Conservation (phyloP, 1,140 invertebrate species). For the Heliconius congener region DNA sequence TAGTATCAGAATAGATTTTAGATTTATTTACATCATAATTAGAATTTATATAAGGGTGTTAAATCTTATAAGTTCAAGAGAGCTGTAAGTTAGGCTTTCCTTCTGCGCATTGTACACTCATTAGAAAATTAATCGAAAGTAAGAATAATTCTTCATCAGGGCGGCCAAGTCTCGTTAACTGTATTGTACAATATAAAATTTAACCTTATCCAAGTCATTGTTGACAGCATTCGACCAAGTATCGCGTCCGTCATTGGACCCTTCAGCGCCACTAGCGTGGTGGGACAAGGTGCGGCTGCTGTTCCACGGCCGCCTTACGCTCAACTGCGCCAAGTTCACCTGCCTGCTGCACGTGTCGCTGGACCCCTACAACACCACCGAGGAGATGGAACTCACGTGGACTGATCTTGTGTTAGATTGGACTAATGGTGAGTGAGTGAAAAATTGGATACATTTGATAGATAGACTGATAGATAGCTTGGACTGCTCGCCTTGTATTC, state of each 20-base stretch:
- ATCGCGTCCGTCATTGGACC: conserved; percentile 93
- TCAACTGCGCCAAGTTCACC: conserved; percentile 92
- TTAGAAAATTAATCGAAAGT: too few relatives aligned
- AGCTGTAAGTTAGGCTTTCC: too few relatives aligned
- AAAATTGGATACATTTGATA: not conserved
- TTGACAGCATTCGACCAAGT: conserved; percentile 89
- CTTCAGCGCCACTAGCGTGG: conserved; percentile 95
- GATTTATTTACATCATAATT: too few relatives aligned
- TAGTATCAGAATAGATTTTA: too few relatives aligned
- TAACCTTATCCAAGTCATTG: not conserved
- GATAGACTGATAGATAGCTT: too few relatives aligned
- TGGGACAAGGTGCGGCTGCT: conserved; percentile 98
- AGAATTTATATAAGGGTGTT: too few relatives aligned
- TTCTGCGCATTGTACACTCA: too few relatives aligned
- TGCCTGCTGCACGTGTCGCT: conserved; percentile 95
- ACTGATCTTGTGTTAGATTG: conserved; percentile 95
- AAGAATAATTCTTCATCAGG: too few relatives aligned
- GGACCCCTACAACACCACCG: conserved; percentile 99
- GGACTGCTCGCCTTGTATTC: too few relatives aligned
- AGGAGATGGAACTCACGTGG: conserved; percentile 99
- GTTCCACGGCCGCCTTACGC: conserved; percentile 95
- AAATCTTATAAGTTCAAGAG: too few relatives aligned
- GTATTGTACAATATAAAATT: too few relatives aligned
- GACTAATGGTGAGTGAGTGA: conserved; percentile 88
- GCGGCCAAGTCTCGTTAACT: too few relatives aligned